Conservation (phyloP, 2,888 invertebrate genomes). For the Boloria euphrosyne region DNA sequence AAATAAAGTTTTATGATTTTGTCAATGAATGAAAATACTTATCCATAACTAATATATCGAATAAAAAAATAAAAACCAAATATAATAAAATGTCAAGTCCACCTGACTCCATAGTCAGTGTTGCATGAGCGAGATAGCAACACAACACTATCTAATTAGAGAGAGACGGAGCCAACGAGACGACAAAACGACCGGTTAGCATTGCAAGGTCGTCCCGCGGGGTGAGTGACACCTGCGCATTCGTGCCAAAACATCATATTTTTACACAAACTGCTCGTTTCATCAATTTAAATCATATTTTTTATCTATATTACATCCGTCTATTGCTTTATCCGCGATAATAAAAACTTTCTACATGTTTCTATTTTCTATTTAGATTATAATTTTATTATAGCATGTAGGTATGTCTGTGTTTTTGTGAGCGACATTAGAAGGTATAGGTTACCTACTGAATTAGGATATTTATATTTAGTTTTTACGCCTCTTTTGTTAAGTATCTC, state of each 20-base stretch:
- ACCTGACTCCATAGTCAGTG: conserved; percentile 45
- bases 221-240: conserved; percentile 66
- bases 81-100: conserved; percentile 45
- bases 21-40: too few species aligned
- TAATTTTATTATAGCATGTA: too few species aligned
- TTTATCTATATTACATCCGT: too few species aligned
- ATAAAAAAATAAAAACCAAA: not conserved
- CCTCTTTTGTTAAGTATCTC: too few species aligned
- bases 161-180: conserved; percentile 51
- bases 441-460: too few species aligned
- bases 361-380: too few species aligned
- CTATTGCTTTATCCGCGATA: too few species aligned
- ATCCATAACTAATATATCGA: not conserved
- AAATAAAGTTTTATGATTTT: too few species aligned
- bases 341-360: too few species aligned
- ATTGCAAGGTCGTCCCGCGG: conserved; percentile 79
- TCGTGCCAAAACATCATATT: conserved; percentile 67
- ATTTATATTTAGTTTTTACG: too few species aligned
- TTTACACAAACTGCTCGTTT: conserved; percentile 40
- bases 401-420: too few species aligned
- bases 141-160: conserved; percentile 39
- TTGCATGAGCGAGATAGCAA: conserved; percentile 25
- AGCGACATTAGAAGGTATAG: too few species aligned
- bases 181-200: conserved; percentile 72
- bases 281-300: not conserved